These are phyloP conservation scores for Lepisosteus osseus DNA, from an alignment of 2,113 vertebrate species.

Conservation along the genomic window DNA sequence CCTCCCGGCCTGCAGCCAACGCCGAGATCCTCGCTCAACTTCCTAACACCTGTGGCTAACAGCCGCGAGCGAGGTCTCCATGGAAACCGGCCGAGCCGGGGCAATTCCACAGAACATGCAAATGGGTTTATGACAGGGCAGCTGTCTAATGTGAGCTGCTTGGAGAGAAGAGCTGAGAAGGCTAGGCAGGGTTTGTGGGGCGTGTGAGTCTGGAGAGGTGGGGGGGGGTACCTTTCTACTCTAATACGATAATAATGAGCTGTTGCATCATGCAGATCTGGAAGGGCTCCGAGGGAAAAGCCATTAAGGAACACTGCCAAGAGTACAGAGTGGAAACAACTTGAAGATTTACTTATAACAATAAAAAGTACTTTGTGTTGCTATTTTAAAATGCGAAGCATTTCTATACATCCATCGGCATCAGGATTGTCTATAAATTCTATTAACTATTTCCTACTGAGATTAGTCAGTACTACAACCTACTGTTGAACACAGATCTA, in stretches of 20 bases:
- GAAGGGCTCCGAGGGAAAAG: not conserved
- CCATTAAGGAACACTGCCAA: not conserved
- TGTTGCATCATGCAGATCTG: not conserved
- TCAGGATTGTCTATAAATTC: not conserved
- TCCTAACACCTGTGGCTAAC: constrained; percentile 54
- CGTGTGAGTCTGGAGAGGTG: too few species aligned
- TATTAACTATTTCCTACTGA: too few species aligned
- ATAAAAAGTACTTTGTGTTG: not conserved
- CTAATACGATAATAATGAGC: not conserved
- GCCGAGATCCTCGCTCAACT: constrained; percentile 6
- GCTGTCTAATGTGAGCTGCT: not conserved
- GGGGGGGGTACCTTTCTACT: too few species aligned
- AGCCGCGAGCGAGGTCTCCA: constrained; percentile 40
- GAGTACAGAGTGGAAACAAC: constrained; percentile 3
- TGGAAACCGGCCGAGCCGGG: constrained; percentile 43
- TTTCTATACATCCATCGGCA: not conserved
- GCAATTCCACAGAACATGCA: constrained; percentile 35
- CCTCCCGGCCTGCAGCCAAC: not conserved
- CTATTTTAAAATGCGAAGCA: not conserved
- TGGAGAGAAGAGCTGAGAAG: not conserved
- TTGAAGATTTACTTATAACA: not conserved
- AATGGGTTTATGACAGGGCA: constrained; percentile 49
- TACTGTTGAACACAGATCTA: too few species aligned
- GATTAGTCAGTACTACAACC: too few species aligned
- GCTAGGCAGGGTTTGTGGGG: not conserved